Conservation (phyloP, 2,888 invertebrate genomes). For the Azorinus chamasolen region DNA sequence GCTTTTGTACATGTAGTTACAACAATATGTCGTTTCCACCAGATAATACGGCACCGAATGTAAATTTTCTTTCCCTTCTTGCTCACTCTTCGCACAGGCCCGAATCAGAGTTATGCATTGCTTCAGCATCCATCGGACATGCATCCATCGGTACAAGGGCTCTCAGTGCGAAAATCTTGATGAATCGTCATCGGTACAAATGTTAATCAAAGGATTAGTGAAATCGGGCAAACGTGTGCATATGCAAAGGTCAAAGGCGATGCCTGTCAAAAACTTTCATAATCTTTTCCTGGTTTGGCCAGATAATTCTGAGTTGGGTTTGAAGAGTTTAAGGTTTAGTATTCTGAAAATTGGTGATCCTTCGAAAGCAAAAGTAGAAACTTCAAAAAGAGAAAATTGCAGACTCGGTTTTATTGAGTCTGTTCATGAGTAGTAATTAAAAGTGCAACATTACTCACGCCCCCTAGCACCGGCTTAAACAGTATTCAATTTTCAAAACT, state of each 20-base stretch:
- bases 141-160: background rate
- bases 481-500: too few species aligned
- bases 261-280: background rate
- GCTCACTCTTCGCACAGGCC: slow-evolving; percentile 5
- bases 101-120: background rate
- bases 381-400: too few species aligned
- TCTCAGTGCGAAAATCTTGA: background rate
- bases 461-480: too few species aligned
- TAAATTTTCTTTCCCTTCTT: background rate
- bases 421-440: too few species aligned
- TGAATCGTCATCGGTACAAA: background rate
- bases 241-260: background rate
- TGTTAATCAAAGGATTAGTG: background rate
- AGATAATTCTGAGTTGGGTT: background rate
- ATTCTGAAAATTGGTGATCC: too few species aligned
- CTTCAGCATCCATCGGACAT: background rate
- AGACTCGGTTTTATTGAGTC: too few species aligned
- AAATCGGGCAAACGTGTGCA: slow-evolving; percentile 9
- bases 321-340: background rate
- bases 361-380: too few species aligned
- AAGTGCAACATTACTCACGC: too few species aligned
- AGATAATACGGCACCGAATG: background rate
- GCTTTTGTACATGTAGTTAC: background rate
- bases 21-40: background rate
- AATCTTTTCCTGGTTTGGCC: background rate